Conservation (phyloP, 2,797 vertebrate genomes). For the Gila robusta region DNA sequence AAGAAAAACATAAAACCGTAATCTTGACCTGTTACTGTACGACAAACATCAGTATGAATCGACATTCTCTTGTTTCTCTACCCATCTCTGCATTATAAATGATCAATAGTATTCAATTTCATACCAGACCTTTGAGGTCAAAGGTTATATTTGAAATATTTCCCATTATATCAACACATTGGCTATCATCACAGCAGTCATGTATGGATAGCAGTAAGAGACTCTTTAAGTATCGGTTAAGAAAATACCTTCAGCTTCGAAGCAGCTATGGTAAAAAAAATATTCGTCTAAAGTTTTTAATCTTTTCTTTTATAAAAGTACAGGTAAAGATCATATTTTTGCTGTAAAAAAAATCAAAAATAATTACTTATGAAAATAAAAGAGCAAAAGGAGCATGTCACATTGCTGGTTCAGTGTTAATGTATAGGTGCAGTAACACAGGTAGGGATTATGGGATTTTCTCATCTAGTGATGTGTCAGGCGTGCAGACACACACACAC, state of each 20-base stretch:
- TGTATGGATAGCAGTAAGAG: slow-evolving; percentile 36
- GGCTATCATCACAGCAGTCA: slow-evolving; percentile 32
- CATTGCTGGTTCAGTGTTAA: slow-evolving; percentile 48
- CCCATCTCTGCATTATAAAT: slow-evolving; percentile 10
- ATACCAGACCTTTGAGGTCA: slow-evolving; percentile 30
- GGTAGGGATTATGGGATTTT: slow-evolving; percentile 32
- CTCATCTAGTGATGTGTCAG: not conserved
- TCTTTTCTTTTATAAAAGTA: slow-evolving; percentile 36
- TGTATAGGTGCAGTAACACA: slow-evolving; percentile 15
- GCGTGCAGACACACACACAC: not conserved
- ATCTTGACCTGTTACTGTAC: slow-evolving; percentile 20
- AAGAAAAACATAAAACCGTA: slow-evolving; percentile 12
- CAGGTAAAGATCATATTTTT: slow-evolving; percentile 32
- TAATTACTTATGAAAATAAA: slow-evolving; percentile 30
- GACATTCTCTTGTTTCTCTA: not conserved
- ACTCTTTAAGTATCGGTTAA: slow-evolving; percentile 34
- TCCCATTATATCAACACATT: slow-evolving; percentile 38
- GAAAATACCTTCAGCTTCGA: slow-evolving; percentile 49
- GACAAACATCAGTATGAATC: not conserved
- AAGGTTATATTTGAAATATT: slow-evolving; percentile 54
- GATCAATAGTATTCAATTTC: slow-evolving; percentile 7
- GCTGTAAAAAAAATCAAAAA: slow-evolving; percentile 20
- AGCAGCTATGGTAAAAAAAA: slow-evolving; percentile 56
- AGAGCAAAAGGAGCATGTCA: slow-evolving; percentile 19
- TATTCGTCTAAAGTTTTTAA: slow-evolving; percentile 39